Conservation (phyloP, 2,113 vertebrate species). For the Cheilinus undulatus region DNA sequence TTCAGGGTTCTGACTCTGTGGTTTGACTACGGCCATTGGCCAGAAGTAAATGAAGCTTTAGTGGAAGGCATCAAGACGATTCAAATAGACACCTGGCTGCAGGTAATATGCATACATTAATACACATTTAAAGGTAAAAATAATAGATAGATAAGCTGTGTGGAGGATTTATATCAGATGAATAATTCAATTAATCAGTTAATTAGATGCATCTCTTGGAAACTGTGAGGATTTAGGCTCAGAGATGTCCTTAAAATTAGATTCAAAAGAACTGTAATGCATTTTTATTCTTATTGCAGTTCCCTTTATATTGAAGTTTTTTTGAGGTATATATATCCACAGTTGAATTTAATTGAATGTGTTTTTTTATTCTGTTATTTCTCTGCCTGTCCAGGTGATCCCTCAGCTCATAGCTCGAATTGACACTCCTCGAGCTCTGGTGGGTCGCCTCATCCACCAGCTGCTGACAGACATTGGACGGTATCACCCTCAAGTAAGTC, state of each 20-base stretch:
- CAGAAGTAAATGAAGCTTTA: conserved; percentile 96
- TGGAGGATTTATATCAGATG: background rate
- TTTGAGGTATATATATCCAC: background rate
- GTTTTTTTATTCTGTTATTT: background rate
- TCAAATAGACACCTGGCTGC: conserved; percentile 98
- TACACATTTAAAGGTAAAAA: background rate
- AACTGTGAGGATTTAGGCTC: no score
- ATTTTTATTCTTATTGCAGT: background rate
- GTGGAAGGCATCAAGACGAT: conserved; percentile 99
- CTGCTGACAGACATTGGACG: conserved; percentile 97
- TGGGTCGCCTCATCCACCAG: conserved; percentile 97
- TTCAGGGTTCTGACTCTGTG: conserved; percentile 95
- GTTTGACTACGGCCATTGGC: conserved; percentile 99
- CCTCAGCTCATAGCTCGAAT: conserved; percentile 98
- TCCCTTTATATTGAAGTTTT: background rate
- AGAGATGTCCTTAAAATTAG: background rate
- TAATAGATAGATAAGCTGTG: background rate
- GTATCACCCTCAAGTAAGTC: conserved; percentile 94
- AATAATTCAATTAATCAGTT: no score
- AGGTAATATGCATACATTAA: conserved; percentile 81
- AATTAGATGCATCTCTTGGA: no score
- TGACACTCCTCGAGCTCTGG: conserved; percentile 93
- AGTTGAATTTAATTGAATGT: no score
- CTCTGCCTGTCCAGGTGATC: conserved; percentile 87
- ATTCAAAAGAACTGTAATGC: background rate